These are phyloP conservation scores for Drosophila limbata DNA, from an alignment of 2,888 invertebrate species.

Conservation along the genomic window DNA sequence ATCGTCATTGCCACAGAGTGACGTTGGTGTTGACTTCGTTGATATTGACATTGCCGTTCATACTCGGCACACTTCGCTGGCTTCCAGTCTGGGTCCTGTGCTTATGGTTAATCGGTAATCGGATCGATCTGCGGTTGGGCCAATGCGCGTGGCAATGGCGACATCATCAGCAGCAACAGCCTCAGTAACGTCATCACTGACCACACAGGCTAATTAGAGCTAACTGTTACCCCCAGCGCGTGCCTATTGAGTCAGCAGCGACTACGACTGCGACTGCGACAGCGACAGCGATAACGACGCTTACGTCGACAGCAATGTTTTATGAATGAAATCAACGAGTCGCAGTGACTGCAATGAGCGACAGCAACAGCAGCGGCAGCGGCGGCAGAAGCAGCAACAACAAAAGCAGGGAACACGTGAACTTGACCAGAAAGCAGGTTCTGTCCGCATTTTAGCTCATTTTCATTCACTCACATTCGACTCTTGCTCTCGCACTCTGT, in stretches of 20 bases:
- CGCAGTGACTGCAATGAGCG: slow-evolving; percentile 3
- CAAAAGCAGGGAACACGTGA: slow-evolving; percentile 36
- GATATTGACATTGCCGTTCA: slow-evolving; percentile 40
- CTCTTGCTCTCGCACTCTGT: slow-evolving; percentile 3
- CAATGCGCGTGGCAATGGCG: slow-evolving; percentile 48
- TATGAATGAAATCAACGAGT: slow-evolving; percentile 21
- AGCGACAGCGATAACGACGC: slow-evolving; percentile 18
- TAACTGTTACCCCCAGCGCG: slow-evolving; percentile 48
- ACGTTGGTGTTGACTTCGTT: not conserved
- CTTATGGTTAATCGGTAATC: slow-evolving; percentile 40
- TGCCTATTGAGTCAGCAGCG: slow-evolving; percentile 49
- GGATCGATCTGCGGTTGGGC: slow-evolving; percentile 47
- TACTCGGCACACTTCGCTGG: slow-evolving; percentile 39
- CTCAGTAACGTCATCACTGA: slow-evolving; percentile 1
- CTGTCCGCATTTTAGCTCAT: slow-evolving; percentile 24
- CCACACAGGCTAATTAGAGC: slow-evolving; percentile 31
- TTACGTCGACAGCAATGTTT: slow-evolving; percentile 10
- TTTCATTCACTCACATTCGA: slow-evolving; percentile 10
- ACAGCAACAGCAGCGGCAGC: slow-evolving; percentile 4
- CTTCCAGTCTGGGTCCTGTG: slow-evolving; percentile 32
- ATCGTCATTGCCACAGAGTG: slow-evolving; percentile 25
- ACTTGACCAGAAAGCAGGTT: slow-evolving; percentile 44
- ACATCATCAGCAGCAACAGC: not conserved
- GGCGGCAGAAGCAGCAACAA: slow-evolving; percentile 23
- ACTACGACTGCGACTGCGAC: slow-evolving; percentile 15